Base-by-base conservation (phyloP, 2,888 invertebrate species). In the Antitype chi region DNA sequence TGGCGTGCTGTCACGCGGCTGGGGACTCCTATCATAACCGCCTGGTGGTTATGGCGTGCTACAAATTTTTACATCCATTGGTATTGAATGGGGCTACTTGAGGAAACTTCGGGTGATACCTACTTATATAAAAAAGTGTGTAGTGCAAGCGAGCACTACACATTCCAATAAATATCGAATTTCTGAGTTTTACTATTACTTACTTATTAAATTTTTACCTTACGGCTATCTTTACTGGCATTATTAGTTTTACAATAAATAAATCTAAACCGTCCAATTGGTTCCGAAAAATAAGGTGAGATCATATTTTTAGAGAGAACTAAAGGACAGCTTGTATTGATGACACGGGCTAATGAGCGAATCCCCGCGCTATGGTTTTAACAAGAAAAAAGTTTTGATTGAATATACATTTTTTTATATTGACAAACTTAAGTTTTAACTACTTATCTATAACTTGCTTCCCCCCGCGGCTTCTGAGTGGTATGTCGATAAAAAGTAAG, bases 1-100 rank as follows among this genome's bases (percentile, higher is more conserved):
- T 92, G 92, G 88, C 88, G 88, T 89, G 90, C 89, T 90, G 90
- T 89, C 90, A 88, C 84, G 85, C 74, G 73, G 55, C 79, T 78
- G 59, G 89, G 87, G 89, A 87, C 86, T 84, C 87, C 87, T 90
- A 89, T 88, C 89, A 88, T 89, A 89, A 87, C 84, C 81, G 80
- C 79, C 60, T 71, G 57, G 78, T 79, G 69, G 80, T 85, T 84
- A 84, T 87, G 71, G 76, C 74, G 63, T 78, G 73, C 76, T 64
- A 82, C 70, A 81, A 67, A 67, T 80, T 88, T 85, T 87, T 81
- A 83, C 72, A 78, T 78, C 38, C 62, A 73, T 78, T 72, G 67
- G 59, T 74, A 68, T 82, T 66, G 75, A 77, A 84, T 73, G 25
- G 43, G 68, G 38, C 43, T 63, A 68, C 55, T 80, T 49, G 64